Percentiles rank a stretch among this genome's conserved stretches.
Evolutionary conservation across 2,113 vertebrate species (phyloP).

Genomic region (Planiliza haematocheilus): DNA sequence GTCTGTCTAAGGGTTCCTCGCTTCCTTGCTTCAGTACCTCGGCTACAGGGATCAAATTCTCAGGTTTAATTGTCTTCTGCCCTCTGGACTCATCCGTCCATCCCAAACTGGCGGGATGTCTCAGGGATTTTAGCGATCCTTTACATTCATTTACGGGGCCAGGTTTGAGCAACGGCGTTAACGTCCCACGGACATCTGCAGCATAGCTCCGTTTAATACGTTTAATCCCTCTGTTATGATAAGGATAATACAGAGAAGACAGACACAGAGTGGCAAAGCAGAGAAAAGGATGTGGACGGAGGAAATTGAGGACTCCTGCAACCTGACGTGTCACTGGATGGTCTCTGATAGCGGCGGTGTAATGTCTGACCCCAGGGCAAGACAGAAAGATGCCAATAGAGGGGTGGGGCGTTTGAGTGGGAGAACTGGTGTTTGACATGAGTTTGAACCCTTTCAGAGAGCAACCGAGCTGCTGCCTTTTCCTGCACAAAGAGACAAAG

Average conservation of each 20-base stretch:
- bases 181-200: slow-evolving; percentile 44
- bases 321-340: slow-evolving; percentile 22
- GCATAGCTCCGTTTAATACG: slow-evolving; percentile 45
- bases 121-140: slow-evolving; percentile 49
- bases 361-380: slow-evolving; percentile 41
- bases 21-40: not conserved
- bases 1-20: no score
- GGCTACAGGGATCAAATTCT: slow-evolving; percentile 50
- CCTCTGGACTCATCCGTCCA: slow-evolving; percentile 41
- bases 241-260: slow-evolving; percentile 39
- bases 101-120: slow-evolving; percentile 26
- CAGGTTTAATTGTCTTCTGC: slow-evolving; percentile 63
- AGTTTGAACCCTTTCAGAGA: slow-evolving; percentile 43
- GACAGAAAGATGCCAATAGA: not conserved
- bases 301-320: slow-evolving; percentile 17
- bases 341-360: slow-evolving; percentile 23
- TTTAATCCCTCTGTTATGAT: slow-evolving; percentile 63
- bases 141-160: slow-evolving; percentile 43
- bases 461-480: slow-evolving; percentile 39
- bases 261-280: slow-evolving; percentile 6
- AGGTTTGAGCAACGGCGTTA: slow-evolving; percentile 43
- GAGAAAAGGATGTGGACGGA: not conserved
- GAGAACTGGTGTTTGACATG: slow-evolving; percentile 27
- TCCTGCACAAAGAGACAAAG: not conserved
- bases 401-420: not conserved